phyloP scores from a whole-genome alignment of 2,113 vertebrate species.

The Zosterops borbonicus region DNA sequence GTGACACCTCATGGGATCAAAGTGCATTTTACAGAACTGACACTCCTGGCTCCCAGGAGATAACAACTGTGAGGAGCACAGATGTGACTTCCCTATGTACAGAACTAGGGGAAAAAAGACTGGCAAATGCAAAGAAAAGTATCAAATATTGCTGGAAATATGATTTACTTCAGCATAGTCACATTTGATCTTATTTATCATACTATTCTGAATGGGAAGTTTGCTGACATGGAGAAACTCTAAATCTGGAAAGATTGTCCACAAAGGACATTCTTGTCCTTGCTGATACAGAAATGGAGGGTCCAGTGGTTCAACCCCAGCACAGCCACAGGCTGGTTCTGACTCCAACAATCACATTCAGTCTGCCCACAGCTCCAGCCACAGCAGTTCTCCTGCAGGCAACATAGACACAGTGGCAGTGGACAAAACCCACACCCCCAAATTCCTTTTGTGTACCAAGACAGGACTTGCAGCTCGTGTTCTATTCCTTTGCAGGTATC shows the following conservation, averaged over 20 bases:
- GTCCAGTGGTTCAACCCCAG: neutral
- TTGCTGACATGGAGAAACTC: neutral
- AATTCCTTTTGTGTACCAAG: neutral
- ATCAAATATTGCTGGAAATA: neutral
- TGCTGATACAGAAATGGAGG: neutral
- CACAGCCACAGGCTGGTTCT: neutral
- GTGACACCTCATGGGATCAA: neutral
- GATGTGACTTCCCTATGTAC: rapidly evolving
- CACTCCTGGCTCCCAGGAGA: neutral
- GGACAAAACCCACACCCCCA: neutral
- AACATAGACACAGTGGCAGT: neutral
- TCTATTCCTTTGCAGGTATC: neutral
- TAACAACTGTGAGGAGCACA: neutral
- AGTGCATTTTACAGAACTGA: neutral
- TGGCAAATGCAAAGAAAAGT: neutral
- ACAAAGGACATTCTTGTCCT: neutral
- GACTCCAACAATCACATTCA: neutral
- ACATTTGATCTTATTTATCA: neutral
- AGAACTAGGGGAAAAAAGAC: neutral
- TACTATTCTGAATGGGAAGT: neutral
- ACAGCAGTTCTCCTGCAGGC: neutral
- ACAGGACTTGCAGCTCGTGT: neutral
- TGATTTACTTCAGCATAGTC: neutral
- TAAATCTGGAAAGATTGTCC: neutral
- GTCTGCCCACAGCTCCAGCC: neutral